A percentile compares a stretch with the other conserved stretches of the same genome.
phyloP scores from a whole-genome alignment of 2,888 invertebrate genomes.

The Anorthoa munda region DNA sequence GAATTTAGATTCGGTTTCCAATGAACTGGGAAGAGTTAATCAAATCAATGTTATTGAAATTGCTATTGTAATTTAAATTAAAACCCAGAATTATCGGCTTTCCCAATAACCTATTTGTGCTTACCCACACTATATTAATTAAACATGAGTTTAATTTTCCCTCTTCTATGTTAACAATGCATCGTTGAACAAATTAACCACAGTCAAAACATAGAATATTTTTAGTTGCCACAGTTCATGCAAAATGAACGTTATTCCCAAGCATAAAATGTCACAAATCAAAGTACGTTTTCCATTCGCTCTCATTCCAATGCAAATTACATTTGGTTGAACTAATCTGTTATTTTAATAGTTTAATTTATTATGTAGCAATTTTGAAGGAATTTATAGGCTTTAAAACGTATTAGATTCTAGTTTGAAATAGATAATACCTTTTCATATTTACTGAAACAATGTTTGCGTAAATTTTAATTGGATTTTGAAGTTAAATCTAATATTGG shows the following conservation, averaged over 20 bases:
- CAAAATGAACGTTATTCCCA: conserved; percentile 5
- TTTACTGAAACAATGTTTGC: conserved; percentile 5
- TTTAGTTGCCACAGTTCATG: background rate
- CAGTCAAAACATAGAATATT: conserved; percentile 26
- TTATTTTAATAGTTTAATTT: conserved; percentile 15
- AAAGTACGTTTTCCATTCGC: background rate
- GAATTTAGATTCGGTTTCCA: too few species aligned
- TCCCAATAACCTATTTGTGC: too few species aligned
- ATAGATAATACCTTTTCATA: background rate
- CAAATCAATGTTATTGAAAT: too few species aligned
- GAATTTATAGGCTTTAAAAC: background rate
- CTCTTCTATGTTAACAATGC: background rate
- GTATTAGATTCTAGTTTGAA: conserved; percentile 1
- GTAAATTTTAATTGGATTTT: background rate
- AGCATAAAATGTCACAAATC: background rate
- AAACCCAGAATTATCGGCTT: too few species aligned
- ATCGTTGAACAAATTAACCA: conserved; percentile 8
- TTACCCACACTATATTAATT: too few species aligned
- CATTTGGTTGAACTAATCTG: conserved; percentile 18
- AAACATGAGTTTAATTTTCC: background rate
- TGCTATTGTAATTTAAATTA: too few species aligned
- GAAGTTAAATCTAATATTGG: background rate
- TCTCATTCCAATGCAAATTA: conserved; percentile 42
- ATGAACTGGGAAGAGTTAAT: too few species aligned
- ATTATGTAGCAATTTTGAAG: conserved; percentile 7